Evolutionary conservation across 2,797 vertebrate genomes (phyloP).

Genomic region (Kryptopterus vitreolus): DNA sequence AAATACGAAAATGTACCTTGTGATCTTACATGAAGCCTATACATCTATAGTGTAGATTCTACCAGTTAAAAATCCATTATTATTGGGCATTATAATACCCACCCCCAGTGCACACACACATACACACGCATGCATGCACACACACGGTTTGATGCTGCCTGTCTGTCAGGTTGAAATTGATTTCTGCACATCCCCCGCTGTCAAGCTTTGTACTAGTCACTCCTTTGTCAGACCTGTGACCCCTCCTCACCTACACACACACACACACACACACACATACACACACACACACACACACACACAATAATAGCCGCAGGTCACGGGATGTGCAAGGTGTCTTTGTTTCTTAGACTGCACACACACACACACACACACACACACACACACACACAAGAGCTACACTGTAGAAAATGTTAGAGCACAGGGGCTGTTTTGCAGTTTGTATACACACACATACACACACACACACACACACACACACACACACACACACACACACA

Average conservation of each 20-base stretch:
- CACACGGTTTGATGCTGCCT: neutral
- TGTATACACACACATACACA: no score
- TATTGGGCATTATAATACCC: accelerated
- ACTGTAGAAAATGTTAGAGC: neutral
- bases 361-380: neutral
- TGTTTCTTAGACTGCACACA: neutral
- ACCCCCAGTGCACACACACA: neutral
- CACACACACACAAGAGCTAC: no score
- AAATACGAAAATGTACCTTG: neutral
- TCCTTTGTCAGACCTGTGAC: conserved; percentile 24
- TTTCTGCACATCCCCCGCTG: conserved; percentile 27
- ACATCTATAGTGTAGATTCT: neutral
- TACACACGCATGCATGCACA: neutral
- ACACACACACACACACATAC: conserved; percentile 15
- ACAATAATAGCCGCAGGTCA: conserved; percentile 15
- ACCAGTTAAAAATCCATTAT: neutral
- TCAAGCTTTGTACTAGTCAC: neutral
- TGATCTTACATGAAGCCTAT: neutral
- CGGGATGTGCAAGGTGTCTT: neutral
- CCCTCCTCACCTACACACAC: neutral
- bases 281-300: neutral
- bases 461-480: neutral
- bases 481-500: neutral
- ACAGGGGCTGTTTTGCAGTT: neutral
- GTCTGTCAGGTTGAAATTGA: conserved; percentile 26